Evolutionary conservation across 2,888 invertebrate species (phyloP).

Genomic region (Sisyra nigra): DNA sequence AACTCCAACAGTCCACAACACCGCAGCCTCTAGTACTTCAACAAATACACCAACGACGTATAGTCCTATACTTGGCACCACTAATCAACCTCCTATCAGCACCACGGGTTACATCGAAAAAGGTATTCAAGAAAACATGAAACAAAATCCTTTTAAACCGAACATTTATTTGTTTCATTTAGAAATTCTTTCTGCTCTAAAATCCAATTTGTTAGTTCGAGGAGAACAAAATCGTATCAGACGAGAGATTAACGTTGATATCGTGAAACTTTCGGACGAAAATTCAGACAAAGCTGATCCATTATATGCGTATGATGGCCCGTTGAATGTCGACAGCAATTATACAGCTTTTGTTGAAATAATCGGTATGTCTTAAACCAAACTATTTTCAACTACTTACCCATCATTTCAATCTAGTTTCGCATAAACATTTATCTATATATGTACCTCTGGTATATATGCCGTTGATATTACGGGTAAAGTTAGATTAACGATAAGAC

Average conservation of each 20-base stretch:
- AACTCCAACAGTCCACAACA: not conserved
- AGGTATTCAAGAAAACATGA: no score
- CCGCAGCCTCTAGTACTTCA: not conserved
- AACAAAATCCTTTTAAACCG: no score
- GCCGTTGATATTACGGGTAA: no score
- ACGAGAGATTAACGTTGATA: conserved; percentile 11
- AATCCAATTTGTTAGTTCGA: conserved; percentile 6
- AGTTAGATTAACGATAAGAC: no score
- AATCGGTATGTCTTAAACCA: conserved; percentile 40
- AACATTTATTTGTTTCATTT: not conserved
- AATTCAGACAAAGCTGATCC: conserved; percentile 17
- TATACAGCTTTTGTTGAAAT: conserved; percentile 78
- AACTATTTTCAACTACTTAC: not conserved
- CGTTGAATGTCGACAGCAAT: conserved; percentile 56
- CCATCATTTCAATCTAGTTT: no score
- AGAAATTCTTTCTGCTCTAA: conserved; percentile 11
- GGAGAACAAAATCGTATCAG: conserved; percentile 10
- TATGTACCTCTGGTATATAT: no score
- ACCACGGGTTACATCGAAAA: no score
- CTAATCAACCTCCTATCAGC: not conserved
- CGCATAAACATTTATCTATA: no score
- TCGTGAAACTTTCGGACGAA: conserved; percentile 2
- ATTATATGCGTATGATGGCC: conserved; percentile 47
- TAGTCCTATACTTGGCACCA: not conserved
- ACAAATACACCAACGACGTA: not conserved